Evolutionary conservation across 2,797 vertebrate species (phyloP).

Genomic region (Acanthurus lineatus): DNA sequence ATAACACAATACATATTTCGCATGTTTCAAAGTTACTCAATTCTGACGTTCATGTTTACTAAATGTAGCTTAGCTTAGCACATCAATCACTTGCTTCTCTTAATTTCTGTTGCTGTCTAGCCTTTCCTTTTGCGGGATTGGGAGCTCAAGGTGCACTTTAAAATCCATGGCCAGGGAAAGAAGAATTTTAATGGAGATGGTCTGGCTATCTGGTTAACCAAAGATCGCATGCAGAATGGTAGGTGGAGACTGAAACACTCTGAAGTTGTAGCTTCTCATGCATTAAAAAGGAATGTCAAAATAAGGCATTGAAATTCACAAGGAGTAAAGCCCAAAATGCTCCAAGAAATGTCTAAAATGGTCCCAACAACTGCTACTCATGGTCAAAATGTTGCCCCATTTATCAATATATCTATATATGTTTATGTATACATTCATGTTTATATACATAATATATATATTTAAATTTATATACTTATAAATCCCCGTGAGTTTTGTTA

Average conservation of each 20-base stretch:
- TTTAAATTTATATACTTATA: too few species aligned
- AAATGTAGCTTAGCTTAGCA: background rate
- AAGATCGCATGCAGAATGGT: constrained; percentile 95
- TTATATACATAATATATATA: too few species aligned
- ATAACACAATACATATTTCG: too few species aligned
- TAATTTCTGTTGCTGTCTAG: constrained; percentile 72
- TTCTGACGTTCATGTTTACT: too few species aligned
- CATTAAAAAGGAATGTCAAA: background rate
- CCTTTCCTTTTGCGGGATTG: constrained; percentile 92
- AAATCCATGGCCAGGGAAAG: constrained; percentile 92
- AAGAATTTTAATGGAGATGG: constrained; percentile 96
- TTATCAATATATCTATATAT: too few species aligned
- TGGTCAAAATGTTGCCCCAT: too few species aligned
- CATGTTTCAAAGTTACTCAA: too few species aligned
- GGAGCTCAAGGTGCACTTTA: constrained; percentile 96
- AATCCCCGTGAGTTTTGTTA: rapidly evolving
- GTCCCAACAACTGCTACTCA: too few species aligned
- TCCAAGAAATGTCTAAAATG: too few species aligned
- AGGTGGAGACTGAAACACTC: constrained; percentile 18
- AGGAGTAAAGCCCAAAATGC: too few species aligned
- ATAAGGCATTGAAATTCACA: background rate
- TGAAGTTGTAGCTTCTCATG: background rate
- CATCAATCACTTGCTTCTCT: constrained; percentile 25
- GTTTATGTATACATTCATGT: too few species aligned
- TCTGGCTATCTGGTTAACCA: constrained; percentile 94